phyloP scores from a whole-genome alignment of 2,888 invertebrate species.

The Megalurothrips usitatus region DNA sequence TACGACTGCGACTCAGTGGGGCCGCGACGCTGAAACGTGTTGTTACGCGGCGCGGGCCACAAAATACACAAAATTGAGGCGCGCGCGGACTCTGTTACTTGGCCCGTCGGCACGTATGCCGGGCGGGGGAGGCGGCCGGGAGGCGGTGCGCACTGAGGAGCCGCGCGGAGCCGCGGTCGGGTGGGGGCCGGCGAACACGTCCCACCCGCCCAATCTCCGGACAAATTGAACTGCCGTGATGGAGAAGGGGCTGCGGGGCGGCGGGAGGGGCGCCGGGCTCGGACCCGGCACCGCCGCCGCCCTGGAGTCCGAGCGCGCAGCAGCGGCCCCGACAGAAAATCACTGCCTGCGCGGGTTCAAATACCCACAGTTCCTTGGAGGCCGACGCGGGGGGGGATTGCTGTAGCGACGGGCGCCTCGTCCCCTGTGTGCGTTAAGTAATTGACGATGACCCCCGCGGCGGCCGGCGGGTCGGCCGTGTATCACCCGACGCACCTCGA shows the following conservation, averaged over 20 bases:
- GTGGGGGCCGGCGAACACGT: not conserved
- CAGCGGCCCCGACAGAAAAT: not conserved
- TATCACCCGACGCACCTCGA: too few relatives aligned
- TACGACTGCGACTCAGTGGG: too few relatives aligned
- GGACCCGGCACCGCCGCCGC: not conserved
- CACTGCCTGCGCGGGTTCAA: not conserved
- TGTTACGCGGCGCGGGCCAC: too few relatives aligned
- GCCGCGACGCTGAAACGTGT: too few relatives aligned
- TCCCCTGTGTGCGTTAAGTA: too few relatives aligned
- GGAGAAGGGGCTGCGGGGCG: not conserved
- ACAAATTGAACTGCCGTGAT: not conserved
- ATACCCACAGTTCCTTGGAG: not conserved
- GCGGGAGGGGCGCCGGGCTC: not conserved
- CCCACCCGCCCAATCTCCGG: slow-evolving; percentile 5
- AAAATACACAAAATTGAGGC: too few relatives aligned
- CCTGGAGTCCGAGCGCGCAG: not conserved
- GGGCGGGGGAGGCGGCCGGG: not conserved
- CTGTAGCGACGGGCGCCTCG: too few relatives aligned
- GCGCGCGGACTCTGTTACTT: too few relatives aligned
- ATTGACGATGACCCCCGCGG: too few relatives aligned
- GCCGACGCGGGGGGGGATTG: too few relatives aligned
- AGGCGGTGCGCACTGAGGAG: not conserved
- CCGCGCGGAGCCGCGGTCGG: not conserved
- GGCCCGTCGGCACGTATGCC: not conserved
- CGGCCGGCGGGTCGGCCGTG: too few relatives aligned